Evolutionary conservation across 2,113 vertebrate genomes (phyloP).

Genomic region (Anseranas semipalmata): DNA sequence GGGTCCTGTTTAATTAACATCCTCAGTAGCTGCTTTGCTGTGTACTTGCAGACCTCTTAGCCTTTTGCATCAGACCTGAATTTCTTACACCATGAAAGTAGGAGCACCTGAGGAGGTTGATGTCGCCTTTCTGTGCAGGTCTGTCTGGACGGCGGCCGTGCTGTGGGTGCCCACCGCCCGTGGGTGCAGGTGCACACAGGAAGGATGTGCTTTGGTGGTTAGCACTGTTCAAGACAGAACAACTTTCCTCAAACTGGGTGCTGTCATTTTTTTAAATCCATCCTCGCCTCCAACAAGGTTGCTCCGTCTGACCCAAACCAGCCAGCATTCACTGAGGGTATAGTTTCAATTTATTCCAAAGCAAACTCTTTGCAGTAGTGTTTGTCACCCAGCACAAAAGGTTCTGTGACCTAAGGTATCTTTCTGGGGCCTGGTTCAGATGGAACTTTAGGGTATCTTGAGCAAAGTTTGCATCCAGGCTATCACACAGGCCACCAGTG

Average conservation of each 20-base stretch:
- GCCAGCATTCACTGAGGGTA: background rate
- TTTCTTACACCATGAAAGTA: background rate
- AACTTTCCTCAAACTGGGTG: background rate
- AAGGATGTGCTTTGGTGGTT: background rate
- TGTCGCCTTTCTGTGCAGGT: background rate
- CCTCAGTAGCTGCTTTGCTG: background rate
- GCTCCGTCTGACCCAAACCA: background rate
- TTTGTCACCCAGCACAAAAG: background rate
- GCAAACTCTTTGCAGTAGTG: background rate
- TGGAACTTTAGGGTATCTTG: background rate
- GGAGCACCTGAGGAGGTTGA: background rate
- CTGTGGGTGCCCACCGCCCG: background rate
- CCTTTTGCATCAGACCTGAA: background rate
- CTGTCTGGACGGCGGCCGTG: fast-evolving
- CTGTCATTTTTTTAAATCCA: background rate
- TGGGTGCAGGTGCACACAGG: background rate
- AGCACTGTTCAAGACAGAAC: background rate
- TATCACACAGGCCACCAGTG: background rate
- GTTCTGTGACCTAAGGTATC: background rate
- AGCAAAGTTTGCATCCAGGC: background rate
- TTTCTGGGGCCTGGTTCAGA: background rate
- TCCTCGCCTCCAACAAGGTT: background rate
- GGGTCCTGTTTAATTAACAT: background rate
- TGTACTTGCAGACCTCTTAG: constrained; percentile 6
- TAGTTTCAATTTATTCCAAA: background rate